These are phyloP conservation scores for Euphonia xanthogaster DNA, from an alignment of 2,797 vertebrate species.

Conservation along the genomic window DNA sequence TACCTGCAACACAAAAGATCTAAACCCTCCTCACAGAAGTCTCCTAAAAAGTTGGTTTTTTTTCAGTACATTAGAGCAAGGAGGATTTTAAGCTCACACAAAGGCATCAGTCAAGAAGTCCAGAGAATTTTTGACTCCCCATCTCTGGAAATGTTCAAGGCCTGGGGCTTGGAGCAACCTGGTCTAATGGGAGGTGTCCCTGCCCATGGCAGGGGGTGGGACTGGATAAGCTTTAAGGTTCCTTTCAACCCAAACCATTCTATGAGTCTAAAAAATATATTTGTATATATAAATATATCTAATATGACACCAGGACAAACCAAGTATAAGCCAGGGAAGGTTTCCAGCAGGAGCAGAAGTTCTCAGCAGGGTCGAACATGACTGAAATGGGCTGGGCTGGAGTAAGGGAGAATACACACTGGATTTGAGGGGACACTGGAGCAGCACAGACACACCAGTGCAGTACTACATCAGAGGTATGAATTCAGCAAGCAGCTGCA, in stretches of 20 bases:
- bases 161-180: not conserved
- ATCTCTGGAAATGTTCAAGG: not conserved
- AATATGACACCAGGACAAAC: not conserved
- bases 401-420: fast-evolving
- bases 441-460: not conserved
- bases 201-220: not conserved
- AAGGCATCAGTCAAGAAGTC: not conserved
- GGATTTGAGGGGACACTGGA: not conserved
- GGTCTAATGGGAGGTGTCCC: not conserved
- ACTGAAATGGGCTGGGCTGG: not conserved
- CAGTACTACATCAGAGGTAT: fast-evolving
- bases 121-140: not conserved
- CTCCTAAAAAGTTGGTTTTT: no score
- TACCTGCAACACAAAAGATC: not conserved
- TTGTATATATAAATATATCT: no score
- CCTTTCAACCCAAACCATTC: not conserved
- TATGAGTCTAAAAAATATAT: not conserved
- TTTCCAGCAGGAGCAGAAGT: not conserved
- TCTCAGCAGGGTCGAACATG: not conserved
- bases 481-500: not conserved
- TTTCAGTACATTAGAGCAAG: not conserved
- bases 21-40: not conserved
- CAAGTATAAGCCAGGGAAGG: not conserved
- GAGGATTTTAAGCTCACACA: not conserved
- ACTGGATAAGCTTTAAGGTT: not conserved